Base-by-base conservation (phyloP, 2,888 invertebrate genomes). In the Amblyjoppa fuscipennis region DNA sequence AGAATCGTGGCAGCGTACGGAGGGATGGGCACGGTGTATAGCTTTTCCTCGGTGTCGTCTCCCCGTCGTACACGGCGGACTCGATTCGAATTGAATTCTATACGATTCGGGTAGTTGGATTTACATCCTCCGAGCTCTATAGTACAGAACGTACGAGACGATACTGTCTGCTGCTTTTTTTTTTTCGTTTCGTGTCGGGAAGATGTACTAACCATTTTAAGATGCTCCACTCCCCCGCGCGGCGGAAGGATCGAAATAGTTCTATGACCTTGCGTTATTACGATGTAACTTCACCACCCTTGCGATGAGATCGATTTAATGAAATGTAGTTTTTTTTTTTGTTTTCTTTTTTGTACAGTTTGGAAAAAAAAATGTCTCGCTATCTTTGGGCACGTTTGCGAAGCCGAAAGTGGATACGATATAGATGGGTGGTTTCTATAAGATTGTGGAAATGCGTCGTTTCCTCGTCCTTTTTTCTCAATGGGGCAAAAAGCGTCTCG, bases 21-120 rank as follows among this genome's bases (percentile, higher is more conserved):
- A 38, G 66, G 41, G 38, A 28, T 34, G 25, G 56, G 53, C 59
- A 16, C 45, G 31, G 41, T 25, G 73, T 66, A 70, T 82, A 85
- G 85, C 80, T 68, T 83, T 80, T 85, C 71, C 71, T 75, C 71
- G 77, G 73, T 81, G 77, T 90, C 89, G 89, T 90, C 86, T 86
- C 87, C 71, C 74, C 70, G 78, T 75, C 80, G 49, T 78, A 59
- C 86, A 85, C 83, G 87, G 80, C 85, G 87, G 89, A 91, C 87
- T 83, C 89, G 82, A 89, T 89, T 89, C 88, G 86, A 89, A 88
- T 91, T 90, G 90, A 91, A 91, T 90, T 89, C 89, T 89, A 89
- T 89, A 87, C 89, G 90, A 90, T 91, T 89, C 89, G 89, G 89
- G 84, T 87, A 89, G 89, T 90, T 90, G 90, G 90, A 91, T 91